phyloP scores from a whole-genome alignment of 2,888 invertebrate genomes.

The Neocrepidodera transversa region DNA sequence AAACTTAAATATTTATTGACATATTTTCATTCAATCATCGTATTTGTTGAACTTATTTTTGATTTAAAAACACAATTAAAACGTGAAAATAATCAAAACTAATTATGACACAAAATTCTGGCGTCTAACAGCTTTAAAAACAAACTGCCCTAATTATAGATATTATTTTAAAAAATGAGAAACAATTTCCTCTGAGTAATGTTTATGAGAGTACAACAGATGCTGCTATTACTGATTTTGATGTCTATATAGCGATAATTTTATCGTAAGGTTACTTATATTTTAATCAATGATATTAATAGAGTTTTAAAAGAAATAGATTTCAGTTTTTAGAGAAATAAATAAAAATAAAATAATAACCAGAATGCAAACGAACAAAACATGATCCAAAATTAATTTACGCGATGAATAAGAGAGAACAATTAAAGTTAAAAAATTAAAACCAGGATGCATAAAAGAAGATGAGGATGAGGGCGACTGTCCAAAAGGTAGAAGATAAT shows the following conservation, averaged over 20 bases:
- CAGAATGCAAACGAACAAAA: no score
- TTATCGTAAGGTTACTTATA: no score
- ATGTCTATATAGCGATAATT: neutral
- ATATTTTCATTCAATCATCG: constrained; percentile 12
- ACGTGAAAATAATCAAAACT: constrained; percentile 38
- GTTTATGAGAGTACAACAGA: constrained; percentile 5
- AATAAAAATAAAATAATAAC: no score
- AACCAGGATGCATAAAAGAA: no score
- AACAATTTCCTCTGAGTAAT: constrained; percentile 19
- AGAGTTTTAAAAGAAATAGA: no score
- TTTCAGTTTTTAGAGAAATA: no score
- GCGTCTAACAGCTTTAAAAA: constrained; percentile 46
- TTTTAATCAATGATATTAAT: no score
- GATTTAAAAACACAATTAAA: constrained; percentile 36
- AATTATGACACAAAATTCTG: constrained; percentile 39
- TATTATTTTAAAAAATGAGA: constrained; percentile 30
- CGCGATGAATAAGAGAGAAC: no score
- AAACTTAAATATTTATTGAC: constrained; percentile 21
- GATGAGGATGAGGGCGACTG: no score
- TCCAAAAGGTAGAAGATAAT: no score
- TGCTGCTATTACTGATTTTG: neutral
- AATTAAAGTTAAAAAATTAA: no score
- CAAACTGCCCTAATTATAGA: constrained; percentile 38
- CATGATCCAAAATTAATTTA: no score
- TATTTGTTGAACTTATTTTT: constrained; percentile 23